Conservation (phyloP, 64 coral and sea anemone genomes). For the Orbicella faveolata region DNA sequence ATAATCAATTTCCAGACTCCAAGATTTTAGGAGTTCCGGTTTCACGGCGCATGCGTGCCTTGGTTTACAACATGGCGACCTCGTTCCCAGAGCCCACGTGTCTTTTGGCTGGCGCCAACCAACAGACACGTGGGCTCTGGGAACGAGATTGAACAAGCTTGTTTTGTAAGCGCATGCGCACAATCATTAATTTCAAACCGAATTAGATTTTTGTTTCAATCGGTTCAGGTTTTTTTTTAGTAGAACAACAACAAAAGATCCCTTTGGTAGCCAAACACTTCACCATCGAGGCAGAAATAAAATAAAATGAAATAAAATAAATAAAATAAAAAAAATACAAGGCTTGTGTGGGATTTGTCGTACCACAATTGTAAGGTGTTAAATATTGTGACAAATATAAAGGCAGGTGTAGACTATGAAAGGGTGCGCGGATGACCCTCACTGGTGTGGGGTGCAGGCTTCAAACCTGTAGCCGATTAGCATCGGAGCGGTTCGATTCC, state of each 20-base stretch:
- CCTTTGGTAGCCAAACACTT: not conserved
- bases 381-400: not conserved
- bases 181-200: not conserved
- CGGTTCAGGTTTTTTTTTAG: no score
- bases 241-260: not conserved
- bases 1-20: no score
- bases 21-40: no score
- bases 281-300: not conserved
- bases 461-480: conserved; percentile 99
- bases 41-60: no score
- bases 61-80: no score
- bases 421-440: conserved; percentile 81
- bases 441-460: conserved; percentile 99
- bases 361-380: not conserved
- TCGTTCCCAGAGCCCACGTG: no score
- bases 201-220: not conserved
- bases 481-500: conserved; percentile 99
- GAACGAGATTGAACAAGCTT: no score
- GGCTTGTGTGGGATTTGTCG: not conserved
- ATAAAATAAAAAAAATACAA: not conserved
- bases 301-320: no score
- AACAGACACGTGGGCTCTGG: no score
- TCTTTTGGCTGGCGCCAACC: no score
- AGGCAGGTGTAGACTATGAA: rapidly evolving
- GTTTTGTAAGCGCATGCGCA: not conserved